phyloP scores from a whole-genome alignment of 2,113 vertebrate genomes.

The Sprattus sprattus region DNA sequence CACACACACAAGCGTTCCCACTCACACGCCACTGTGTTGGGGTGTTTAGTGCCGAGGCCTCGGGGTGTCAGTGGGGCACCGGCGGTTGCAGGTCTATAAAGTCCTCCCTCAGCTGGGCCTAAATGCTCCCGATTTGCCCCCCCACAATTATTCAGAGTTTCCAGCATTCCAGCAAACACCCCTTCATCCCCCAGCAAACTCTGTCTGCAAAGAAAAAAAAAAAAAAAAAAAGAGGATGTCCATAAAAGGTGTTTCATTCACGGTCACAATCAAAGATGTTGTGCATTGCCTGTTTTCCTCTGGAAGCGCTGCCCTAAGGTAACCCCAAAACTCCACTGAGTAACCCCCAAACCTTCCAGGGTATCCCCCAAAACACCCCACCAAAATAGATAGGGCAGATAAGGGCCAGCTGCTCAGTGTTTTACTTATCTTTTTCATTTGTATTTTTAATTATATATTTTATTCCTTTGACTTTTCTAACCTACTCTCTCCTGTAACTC shows the following conservation, averaged over 20 bases:
- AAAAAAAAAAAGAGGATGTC: neutral
- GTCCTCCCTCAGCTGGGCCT: conserved; percentile 34
- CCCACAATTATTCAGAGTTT: conserved; percentile 54
- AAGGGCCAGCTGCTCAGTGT: too few species aligned
- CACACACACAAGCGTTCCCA: neutral
- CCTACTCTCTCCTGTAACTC: too few species aligned
- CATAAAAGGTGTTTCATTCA: conserved; percentile 38
- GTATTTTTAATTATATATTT: too few species aligned
- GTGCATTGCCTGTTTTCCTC: conserved; percentile 31
- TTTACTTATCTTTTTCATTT: too few species aligned
- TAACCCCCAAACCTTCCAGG: neutral
- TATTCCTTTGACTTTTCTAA: too few species aligned
- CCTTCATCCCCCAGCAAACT: neutral
- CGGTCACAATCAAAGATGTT: conserved; percentile 39
- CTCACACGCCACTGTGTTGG: conserved; percentile 2
- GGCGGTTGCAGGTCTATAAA: conserved; percentile 37
- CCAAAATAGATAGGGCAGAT: too few species aligned
- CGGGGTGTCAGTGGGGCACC: conserved; percentile 47
- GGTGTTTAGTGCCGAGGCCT: conserved; percentile 16
- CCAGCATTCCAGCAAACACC: conserved; percentile 33
- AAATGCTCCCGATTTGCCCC: conserved; percentile 26
- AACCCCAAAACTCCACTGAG: neutral
- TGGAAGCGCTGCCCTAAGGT: conserved; percentile 19
- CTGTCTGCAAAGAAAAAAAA: neutral
- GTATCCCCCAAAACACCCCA: neutral